Conservation (phyloP, 2,888 invertebrate species). For the Brachyptera putata region DNA sequence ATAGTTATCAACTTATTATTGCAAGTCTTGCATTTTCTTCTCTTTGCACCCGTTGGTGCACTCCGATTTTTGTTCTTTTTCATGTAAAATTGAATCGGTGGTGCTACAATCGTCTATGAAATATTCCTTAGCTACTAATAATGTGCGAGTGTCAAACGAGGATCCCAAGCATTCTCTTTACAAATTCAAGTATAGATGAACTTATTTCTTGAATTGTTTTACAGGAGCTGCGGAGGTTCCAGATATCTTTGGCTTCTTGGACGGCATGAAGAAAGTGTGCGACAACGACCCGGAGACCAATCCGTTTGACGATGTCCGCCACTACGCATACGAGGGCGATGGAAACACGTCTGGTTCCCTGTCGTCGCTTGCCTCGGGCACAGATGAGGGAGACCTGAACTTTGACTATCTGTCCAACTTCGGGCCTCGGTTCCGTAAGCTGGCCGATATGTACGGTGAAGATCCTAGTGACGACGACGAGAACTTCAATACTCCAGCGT, state of each 20-base stretch:
- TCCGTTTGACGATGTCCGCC: slow-evolving; percentile 93
- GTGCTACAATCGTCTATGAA: too few species aligned
- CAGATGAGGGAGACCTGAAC: slow-evolving; percentile 87
- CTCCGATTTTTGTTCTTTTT: too few species aligned
- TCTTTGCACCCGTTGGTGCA: too few species aligned
- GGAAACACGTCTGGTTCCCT: slow-evolving; percentile 90
- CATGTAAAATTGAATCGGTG: too few species aligned
- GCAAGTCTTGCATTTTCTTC: too few species aligned
- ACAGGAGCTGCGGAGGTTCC: slow-evolving; percentile 60
- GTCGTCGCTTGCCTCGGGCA: slow-evolving; percentile 86
- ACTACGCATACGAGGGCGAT: slow-evolving; percentile 97
- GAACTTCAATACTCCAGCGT: slow-evolving; percentile 62
- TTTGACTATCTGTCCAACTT: slow-evolving; percentile 93
- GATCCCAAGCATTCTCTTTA: too few species aligned
- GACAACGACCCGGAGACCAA: slow-evolving; percentile 88
- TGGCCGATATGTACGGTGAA: slow-evolving; percentile 94
- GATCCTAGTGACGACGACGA: slow-evolving; percentile 76
- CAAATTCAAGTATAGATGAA: too few species aligned
- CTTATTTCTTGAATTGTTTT: too few species aligned
- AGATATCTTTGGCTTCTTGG: slow-evolving; percentile 86
- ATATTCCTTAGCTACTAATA: too few species aligned
- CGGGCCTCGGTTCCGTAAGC: slow-evolving; percentile 91
- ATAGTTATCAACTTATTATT: too few species aligned
- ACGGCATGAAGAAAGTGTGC: slow-evolving; percentile 82
- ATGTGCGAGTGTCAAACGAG: too few species aligned